These are phyloP conservation scores for Xestobium rufovillosum DNA, from an alignment of 2,888 invertebrate species.

Conservation along the genomic window DNA sequence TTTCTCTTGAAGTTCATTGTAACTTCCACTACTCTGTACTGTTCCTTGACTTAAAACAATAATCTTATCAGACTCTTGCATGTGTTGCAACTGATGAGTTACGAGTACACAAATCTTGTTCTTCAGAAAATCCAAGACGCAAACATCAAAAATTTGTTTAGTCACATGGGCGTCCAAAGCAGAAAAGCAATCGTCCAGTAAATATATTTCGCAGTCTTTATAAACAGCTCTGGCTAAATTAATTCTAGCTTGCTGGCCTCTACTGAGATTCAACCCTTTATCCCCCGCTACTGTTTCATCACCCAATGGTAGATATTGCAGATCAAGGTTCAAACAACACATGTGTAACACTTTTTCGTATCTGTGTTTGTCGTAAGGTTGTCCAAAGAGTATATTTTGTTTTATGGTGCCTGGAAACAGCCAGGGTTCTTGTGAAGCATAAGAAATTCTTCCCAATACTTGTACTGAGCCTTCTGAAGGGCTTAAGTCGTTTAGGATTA, in stretches of 20 bases:
- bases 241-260: conserved; percentile 77
- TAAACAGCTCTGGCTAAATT: conserved; percentile 71
- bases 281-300: conserved; percentile 75
- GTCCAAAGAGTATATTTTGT: conserved; percentile 74
- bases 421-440: conserved; percentile 60
- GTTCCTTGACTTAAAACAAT: conserved; percentile 12
- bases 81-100: conserved; percentile 30
- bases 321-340: conserved; percentile 60
- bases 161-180: conserved; percentile 72
- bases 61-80: conserved; percentile 28
- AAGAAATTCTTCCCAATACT: conserved; percentile 47
- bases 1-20: conserved; percentile 6
- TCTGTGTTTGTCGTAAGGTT: conserved; percentile 48
- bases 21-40: conserved; percentile 8
- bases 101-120: conserved; percentile 32
- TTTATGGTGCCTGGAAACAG: conserved; percentile 52
- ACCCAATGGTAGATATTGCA: conserved; percentile 62
- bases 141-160: conserved; percentile 62
- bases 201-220: conserved; percentile 66
- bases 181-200: conserved; percentile 72
- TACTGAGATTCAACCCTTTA: conserved; percentile 69
- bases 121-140: conserved; percentile 30
- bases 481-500: conserved; percentile 41
- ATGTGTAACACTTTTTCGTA: conserved; percentile 54
- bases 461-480: conserved; percentile 37